Evolutionary conservation across 2,113 vertebrate genomes (phyloP).

Genomic region (Zosterops lateralis): DNA sequence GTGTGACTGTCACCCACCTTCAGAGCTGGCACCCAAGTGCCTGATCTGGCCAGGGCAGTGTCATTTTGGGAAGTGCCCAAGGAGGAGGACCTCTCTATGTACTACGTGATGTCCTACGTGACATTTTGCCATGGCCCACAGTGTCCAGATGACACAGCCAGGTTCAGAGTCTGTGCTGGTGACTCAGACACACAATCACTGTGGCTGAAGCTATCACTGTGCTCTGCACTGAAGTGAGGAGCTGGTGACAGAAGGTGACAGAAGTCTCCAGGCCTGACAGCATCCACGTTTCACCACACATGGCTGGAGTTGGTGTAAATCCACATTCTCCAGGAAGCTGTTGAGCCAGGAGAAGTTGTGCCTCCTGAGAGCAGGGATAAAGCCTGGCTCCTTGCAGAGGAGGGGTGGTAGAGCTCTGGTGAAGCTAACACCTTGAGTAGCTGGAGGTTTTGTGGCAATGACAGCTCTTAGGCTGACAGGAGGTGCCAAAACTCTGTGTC

Average conservation of each 20-base stretch:
- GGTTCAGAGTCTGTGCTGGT: not conserved
- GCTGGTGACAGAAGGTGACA: not conserved
- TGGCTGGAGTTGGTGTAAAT: rapidly evolving
- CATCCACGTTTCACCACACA: rapidly evolving
- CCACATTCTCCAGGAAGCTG: not conserved
- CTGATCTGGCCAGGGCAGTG: rapidly evolving
- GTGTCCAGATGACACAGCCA: not conserved
- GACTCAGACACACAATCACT: not conserved
- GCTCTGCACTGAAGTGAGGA: rapidly evolving
- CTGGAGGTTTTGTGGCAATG: not conserved
- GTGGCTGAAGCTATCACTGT: rapidly evolving
- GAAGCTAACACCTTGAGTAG: not conserved
- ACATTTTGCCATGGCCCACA: rapidly evolving
- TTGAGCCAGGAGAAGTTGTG: not conserved
- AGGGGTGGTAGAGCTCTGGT: not conserved
- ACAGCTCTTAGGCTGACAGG: not conserved
- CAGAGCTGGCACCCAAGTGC: not conserved
- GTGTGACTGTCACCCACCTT: not conserved
- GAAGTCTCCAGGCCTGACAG: rapidly evolving
- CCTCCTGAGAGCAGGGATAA: not conserved
- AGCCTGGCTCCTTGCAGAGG: not conserved
- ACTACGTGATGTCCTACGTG: rapidly evolving
- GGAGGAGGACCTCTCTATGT: not conserved
- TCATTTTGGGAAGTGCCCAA: not conserved
- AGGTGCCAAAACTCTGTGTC: not conserved